A percentile compares a stretch with the other conserved stretches of the same genome.
Evolutionary conservation across 2,888 invertebrate species (phyloP).

Genomic region (Euclidia mi): DNA sequence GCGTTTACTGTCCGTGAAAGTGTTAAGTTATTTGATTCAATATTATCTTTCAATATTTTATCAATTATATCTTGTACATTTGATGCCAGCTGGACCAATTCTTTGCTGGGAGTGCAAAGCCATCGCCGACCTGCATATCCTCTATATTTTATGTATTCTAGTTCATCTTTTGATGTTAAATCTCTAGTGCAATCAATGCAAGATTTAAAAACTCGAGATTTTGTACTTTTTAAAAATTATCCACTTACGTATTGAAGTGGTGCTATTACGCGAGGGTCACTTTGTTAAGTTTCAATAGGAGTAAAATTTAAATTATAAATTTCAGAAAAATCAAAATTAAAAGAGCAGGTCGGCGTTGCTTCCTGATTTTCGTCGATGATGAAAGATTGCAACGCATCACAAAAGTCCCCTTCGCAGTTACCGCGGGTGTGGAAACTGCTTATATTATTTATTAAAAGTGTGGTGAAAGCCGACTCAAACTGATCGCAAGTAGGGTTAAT

Average conservation of each 20-base stretch:
- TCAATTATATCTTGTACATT: too few species aligned
- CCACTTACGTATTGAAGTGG: slow-evolving; percentile 34
- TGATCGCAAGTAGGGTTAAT: slow-evolving; percentile 22
- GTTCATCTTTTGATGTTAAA: too few species aligned
- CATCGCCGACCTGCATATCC: too few species aligned
- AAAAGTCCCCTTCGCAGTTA: slow-evolving; percentile 26
- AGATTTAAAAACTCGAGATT: too few species aligned
- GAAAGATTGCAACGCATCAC: slow-evolving; percentile 23
- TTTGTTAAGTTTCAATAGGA: slow-evolving; percentile 15
- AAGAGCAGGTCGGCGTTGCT: slow-evolving; percentile 18
- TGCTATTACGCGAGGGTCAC: slow-evolving; percentile 4
- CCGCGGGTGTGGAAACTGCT: slow-evolving; percentile 45
- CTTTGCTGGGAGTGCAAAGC: too few species aligned
- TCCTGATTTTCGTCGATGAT: slow-evolving; percentile 25
- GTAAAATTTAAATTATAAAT: slow-evolving; percentile 4
- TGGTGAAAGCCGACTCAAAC: slow-evolving; percentile 17
- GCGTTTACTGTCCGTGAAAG: too few species aligned
- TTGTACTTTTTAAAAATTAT: slow-evolving; percentile 23
- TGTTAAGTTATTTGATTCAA: too few species aligned
- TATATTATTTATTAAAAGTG: slow-evolving; percentile 22
- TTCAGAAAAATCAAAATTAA: slow-evolving; percentile 8
- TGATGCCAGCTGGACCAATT: too few species aligned
- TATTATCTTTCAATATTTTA: too few species aligned
- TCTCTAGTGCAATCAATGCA: too few species aligned
- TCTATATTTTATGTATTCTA: too few species aligned